Evolutionary conservation across 2,797 vertebrate genomes (phyloP).

Genomic region (Lacerta viridis): DNA sequence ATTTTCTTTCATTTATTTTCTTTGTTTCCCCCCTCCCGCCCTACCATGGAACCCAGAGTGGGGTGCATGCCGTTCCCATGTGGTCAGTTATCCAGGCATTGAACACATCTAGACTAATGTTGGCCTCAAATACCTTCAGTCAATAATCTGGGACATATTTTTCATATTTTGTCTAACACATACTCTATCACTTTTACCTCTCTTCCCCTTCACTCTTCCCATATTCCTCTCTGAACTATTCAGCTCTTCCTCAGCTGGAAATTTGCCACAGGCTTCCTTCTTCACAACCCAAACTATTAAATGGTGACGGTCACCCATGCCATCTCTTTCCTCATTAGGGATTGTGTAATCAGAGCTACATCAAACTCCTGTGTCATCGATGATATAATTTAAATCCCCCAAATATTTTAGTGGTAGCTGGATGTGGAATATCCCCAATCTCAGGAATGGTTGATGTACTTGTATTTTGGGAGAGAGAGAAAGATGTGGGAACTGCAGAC

Average conservation of each 20-base stretch:
- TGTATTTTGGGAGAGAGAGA: background rate
- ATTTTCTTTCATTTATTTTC: no score
- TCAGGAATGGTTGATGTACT: background rate
- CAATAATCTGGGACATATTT: background rate
- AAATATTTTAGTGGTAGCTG: background rate
- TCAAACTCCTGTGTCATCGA: background rate
- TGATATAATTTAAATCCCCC: background rate
- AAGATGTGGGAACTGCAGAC: background rate
- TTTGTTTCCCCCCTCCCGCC: no score
- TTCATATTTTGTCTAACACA: background rate
- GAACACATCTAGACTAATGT: no score
- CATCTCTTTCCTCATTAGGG: background rate
- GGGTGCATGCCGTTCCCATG: no score
- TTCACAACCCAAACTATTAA: background rate
- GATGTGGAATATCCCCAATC: background rate
- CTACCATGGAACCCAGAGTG: no score
- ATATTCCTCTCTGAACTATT: background rate
- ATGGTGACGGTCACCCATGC: background rate
- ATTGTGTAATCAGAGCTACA: background rate
- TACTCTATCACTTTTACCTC: background rate
- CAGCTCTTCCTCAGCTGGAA: background rate
- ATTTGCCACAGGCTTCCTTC: background rate
- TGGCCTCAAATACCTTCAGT: no score
- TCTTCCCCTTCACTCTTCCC: background rate
- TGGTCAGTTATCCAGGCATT: no score